phyloP scores from a whole-genome alignment of 92 coral and sea anemone genomes.

The Phymanthus crucifer region DNA sequence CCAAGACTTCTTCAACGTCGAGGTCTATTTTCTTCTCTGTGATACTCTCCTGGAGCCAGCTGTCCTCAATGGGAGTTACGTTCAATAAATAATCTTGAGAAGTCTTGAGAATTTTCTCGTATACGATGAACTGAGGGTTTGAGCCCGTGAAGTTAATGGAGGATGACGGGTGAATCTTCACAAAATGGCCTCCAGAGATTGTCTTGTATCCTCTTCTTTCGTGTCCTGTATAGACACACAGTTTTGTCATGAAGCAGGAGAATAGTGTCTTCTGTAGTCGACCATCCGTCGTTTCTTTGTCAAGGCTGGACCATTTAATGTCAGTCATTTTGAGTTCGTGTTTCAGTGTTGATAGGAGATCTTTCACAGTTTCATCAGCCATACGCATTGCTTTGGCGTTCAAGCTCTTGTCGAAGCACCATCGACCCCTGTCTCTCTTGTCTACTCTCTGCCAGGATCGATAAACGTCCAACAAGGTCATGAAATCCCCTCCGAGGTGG shows the following conservation, averaged over 20 bases:
- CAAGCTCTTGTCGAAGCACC: slow-evolving; percentile 84
- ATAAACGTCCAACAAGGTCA: slow-evolving; percentile 80
- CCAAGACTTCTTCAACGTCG: slow-evolving; percentile 42
- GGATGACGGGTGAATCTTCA: slow-evolving; percentile 86
- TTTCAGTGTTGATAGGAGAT: slow-evolving; percentile 63
- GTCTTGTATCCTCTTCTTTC: slow-evolving; percentile 81
- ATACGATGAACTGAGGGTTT: slow-evolving; percentile 78
- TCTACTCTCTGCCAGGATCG: slow-evolving; percentile 41
- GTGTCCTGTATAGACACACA: slow-evolving; percentile 85
- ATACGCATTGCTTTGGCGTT: slow-evolving; percentile 90
- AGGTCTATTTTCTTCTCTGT: slow-evolving; percentile 15
- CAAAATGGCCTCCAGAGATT: slow-evolving; percentile 56
- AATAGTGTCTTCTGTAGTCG: slow-evolving; percentile 70
- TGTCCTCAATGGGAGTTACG: slow-evolving; percentile 74
- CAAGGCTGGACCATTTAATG: slow-evolving; percentile 22
- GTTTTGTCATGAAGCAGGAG: slow-evolving; percentile 65
- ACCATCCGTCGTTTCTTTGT: slow-evolving; percentile 30
- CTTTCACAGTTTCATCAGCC: slow-evolving; percentile 81
- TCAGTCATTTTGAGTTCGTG: slow-evolving; percentile 40
- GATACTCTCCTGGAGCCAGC: slow-evolving; percentile 73
- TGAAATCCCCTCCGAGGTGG: slow-evolving; percentile 83
- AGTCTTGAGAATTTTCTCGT: slow-evolving; percentile 77
- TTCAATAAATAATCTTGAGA: slow-evolving; percentile 77
- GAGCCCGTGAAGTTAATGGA: slow-evolving; percentile 74
- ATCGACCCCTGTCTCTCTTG: slow-evolving; percentile 54